phyloP scores from a whole-genome alignment of 1,140 invertebrate species.

The Philopotamus ludificatus region DNA sequence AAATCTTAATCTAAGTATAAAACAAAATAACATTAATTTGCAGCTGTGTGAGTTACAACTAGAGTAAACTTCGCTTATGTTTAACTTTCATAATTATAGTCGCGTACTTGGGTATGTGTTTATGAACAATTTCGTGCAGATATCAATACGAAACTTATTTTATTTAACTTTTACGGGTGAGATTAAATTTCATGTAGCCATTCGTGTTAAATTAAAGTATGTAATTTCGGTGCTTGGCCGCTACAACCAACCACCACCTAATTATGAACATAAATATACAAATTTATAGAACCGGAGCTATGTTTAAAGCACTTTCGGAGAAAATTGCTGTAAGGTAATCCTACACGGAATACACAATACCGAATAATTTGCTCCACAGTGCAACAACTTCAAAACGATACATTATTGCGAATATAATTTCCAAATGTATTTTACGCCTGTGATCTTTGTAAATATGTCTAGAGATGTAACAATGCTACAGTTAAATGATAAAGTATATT shows the following conservation, averaged over 20 bases:
- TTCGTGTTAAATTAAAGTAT: neutral
- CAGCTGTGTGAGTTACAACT: no score
- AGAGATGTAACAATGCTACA: no score
- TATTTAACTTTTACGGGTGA: neutral
- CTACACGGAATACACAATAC: neutral
- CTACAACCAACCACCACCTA: neutral
- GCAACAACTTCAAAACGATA: neutral
- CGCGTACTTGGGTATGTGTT: no score
- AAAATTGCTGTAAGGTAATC: conserved; percentile 30
- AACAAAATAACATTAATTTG: no score
- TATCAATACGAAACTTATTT: neutral
- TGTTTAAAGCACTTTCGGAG: conserved; percentile 27
- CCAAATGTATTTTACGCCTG: no score
- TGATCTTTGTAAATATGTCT: no score
- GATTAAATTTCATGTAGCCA: neutral
- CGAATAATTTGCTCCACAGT: conserved; percentile 10
- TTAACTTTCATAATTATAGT: no score
- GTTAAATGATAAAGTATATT: conserved; percentile 1
- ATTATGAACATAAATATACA: conserved; percentile 22
- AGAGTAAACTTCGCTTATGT: no score
- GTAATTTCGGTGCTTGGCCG: neutral
- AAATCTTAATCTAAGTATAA: no score
- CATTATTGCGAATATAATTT: no score
- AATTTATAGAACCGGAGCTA: conserved; percentile 3
- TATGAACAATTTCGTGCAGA: no score